These are phyloP conservation scores for Pyrocephalus nanus DNA, from an alignment of 2,797 vertebrate species.

Conservation along the genomic window DNA sequence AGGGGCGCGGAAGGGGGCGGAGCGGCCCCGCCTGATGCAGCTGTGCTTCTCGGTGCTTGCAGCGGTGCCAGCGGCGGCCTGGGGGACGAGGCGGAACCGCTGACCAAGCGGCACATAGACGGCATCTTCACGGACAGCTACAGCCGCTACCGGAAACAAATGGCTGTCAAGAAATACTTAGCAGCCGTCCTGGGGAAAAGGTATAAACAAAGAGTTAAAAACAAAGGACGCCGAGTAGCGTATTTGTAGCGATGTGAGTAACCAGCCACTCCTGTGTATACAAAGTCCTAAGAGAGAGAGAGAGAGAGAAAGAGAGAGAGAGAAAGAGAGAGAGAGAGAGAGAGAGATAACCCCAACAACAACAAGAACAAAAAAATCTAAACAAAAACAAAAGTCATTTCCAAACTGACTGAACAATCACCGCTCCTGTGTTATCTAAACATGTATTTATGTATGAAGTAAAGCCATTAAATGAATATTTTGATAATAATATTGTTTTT, in stretches of 20 bases:
- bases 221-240: constrained; percentile 97
- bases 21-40: constrained; percentile 19
- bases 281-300: constrained; percentile 59
- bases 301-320: constrained; percentile 19
- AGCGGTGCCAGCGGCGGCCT: constrained; percentile 77
- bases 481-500: constrained; percentile 99
- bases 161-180: constrained; percentile 99
- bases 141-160: constrained; percentile 99
- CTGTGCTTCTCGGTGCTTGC: constrained; percentile 55
- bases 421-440: constrained; percentile 93
- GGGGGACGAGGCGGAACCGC: constrained; percentile 88
- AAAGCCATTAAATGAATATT: constrained; percentile 99
- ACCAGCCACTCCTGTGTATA: constrained; percentile 76
- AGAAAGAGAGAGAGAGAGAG: not conserved
- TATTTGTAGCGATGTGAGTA: constrained; percentile 91
- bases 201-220: constrained; percentile 99
- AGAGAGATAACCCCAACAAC: constrained; percentile 22
- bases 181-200: constrained; percentile 98
- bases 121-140: constrained; percentile 99
- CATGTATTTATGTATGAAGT: constrained; percentile 99
- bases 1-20: not conserved
- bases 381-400: constrained; percentile 85
- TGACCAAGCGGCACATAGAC: constrained; percentile 96
- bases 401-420: constrained; percentile 94
- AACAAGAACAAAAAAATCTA: constrained; percentile 47